Conservation (phyloP, 1,140 invertebrate genomes). For the Caerostris darwini region DNA sequence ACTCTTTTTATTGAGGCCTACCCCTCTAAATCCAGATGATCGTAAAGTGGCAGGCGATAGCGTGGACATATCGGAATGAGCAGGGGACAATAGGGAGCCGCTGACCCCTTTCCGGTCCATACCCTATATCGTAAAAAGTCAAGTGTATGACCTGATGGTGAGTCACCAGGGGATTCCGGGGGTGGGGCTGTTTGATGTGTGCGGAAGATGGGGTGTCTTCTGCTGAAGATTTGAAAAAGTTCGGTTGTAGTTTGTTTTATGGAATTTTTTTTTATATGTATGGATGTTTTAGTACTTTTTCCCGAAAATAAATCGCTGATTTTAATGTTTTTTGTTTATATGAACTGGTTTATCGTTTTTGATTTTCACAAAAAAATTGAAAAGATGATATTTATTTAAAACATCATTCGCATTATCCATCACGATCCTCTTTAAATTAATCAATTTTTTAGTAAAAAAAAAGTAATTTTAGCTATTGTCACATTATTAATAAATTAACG, state of each 20-base stretch:
- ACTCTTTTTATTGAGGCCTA: background rate
- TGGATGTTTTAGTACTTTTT: background rate
- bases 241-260: background rate
- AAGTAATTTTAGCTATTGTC: background rate
- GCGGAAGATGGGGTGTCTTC: background rate
- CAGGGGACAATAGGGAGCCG: background rate
- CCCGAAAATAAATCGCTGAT: background rate
- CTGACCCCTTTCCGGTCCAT: constrained; percentile 45
- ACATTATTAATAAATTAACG: background rate
- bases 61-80: background rate
- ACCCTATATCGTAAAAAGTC: constrained; percentile 59
- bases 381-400: background rate
- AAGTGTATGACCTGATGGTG: constrained; percentile 29
- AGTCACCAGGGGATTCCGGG: background rate
- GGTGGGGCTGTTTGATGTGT: background rate
- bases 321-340: background rate
- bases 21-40: background rate
- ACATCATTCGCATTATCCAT: background rate
- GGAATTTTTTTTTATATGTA: background rate
- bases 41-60: background rate
- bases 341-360: too few relatives aligned
- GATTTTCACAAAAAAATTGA: too few relatives aligned
- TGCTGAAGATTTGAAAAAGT: background rate
- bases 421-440: too few relatives aligned
- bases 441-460: background rate